Conservation (phyloP, 37 sponge, comb jelly and placozoan species). For the Geodia barretti region DNA sequence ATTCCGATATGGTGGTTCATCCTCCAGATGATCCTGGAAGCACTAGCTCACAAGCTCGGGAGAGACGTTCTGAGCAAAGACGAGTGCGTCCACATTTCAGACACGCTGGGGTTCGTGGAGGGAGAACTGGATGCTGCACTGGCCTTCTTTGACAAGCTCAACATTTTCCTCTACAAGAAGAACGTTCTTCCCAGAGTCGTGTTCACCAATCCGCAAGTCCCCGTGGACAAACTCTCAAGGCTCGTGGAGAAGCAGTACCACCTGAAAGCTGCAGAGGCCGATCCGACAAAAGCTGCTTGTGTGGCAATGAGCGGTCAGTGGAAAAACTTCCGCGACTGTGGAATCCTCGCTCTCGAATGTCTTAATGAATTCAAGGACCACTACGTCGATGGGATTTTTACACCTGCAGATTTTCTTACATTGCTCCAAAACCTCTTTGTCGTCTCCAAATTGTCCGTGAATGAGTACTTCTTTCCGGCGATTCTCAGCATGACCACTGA, state of each 20-base stretch:
- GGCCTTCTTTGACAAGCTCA: background rate
- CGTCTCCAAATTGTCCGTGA: background rate
- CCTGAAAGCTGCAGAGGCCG: background rate
- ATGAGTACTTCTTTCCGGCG: background rate
- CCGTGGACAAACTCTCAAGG: background rate
- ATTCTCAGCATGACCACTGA: background rate
- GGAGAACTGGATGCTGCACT: background rate
- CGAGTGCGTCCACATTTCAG: background rate
- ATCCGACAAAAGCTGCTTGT: no score
- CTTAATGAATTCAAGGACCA: background rate
- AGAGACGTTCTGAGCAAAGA: background rate
- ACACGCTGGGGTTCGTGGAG: background rate
- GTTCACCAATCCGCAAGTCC: background rate
- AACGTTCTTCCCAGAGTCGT: background rate
- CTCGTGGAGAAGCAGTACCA: background rate
- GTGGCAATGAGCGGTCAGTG: background rate
- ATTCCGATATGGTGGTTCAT: background rate
- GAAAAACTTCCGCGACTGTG: background rate
- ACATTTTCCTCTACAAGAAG: background rate
- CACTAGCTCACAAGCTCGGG: background rate
- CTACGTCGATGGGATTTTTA: background rate
- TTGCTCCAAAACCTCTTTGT: background rate
- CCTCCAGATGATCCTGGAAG: background rate
- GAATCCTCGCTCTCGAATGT: background rate
- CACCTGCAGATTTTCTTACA: background rate